Conservation (phyloP, 2,888 invertebrate species). For the Mystacides longicornis region DNA sequence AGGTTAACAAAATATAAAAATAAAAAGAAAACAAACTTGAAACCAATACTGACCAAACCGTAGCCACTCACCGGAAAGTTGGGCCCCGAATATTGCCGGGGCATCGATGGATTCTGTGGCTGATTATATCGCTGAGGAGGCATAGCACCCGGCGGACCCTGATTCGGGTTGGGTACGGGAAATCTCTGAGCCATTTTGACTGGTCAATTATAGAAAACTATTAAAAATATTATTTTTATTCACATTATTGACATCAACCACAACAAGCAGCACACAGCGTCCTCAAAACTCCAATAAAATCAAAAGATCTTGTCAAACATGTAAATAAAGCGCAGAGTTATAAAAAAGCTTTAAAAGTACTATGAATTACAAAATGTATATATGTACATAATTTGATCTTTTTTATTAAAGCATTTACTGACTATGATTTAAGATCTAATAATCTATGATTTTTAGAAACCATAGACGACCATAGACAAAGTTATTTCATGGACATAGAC, state of each 20-base stretch:
- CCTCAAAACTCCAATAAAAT: neutral
- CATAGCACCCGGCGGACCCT: constrained; percentile 46
- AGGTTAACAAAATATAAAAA: neutral
- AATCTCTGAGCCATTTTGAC: constrained; percentile 19
- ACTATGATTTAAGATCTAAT: no score
- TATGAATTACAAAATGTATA: neutral
- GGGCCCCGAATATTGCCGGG: constrained; percentile 63
- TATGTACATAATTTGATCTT: no score
- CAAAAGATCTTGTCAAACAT: no score
- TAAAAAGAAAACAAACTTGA: no score
- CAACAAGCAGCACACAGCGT: no score
- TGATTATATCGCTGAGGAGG: constrained; percentile 50
- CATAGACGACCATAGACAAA: no score
- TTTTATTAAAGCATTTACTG: no score
- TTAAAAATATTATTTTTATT: neutral
- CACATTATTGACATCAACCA: constrained; percentile 4
- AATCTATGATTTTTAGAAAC: no score
- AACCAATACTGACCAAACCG: neutral
- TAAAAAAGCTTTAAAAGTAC: neutral
- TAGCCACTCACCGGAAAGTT: constrained; percentile 62
- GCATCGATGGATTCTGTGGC: constrained; percentile 48
- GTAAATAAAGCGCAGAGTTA: neutral
- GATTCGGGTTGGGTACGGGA: constrained; percentile 18
- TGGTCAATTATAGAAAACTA: neutral
- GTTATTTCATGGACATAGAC: no score